Conservation (phyloP, 2,797 vertebrate species). For the Lacerta viridis region DNA sequence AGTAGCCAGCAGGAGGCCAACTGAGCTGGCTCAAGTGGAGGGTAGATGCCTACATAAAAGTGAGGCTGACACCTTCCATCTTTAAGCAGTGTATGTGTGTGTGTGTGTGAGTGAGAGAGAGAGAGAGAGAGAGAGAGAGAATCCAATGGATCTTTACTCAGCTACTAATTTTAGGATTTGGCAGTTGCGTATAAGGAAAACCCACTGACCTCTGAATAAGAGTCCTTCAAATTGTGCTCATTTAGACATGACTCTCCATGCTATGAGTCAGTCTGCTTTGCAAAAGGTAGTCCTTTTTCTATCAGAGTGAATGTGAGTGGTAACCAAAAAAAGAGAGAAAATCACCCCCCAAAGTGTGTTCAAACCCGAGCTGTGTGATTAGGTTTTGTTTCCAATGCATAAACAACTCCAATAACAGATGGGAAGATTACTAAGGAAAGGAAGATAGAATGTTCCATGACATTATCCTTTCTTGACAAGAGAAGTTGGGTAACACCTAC, state of each 20-base stretch:
- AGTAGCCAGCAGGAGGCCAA: no score
- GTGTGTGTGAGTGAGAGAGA: no score
- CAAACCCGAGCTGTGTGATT: conserved; percentile 52
- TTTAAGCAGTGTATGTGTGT: no score
- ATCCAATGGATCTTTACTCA: neutral
- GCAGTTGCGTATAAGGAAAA: neutral
- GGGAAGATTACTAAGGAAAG: conserved; percentile 59
- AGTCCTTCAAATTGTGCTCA: neutral
- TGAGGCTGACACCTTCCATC: neutral
- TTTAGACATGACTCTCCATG: neutral
- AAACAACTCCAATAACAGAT: conserved; percentile 58
- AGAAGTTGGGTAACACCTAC: conserved; percentile 51
- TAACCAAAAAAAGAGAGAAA: conserved; percentile 13
- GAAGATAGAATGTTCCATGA: conserved; percentile 57
- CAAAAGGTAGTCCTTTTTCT: neutral
- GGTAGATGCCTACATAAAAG: neutral
- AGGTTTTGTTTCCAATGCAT: conserved; percentile 59
- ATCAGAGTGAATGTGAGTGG: conserved; percentile 3
- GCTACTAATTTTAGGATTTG: neutral
- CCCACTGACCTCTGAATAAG: neutral
- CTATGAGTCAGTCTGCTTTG: neutral
- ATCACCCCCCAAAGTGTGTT: neutral
- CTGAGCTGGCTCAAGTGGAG: no score
- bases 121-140: no score
- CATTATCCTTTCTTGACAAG: conserved; percentile 57